phyloP scores from a whole-genome alignment of 2,113 vertebrate genomes.

The Euleptes europaea region DNA sequence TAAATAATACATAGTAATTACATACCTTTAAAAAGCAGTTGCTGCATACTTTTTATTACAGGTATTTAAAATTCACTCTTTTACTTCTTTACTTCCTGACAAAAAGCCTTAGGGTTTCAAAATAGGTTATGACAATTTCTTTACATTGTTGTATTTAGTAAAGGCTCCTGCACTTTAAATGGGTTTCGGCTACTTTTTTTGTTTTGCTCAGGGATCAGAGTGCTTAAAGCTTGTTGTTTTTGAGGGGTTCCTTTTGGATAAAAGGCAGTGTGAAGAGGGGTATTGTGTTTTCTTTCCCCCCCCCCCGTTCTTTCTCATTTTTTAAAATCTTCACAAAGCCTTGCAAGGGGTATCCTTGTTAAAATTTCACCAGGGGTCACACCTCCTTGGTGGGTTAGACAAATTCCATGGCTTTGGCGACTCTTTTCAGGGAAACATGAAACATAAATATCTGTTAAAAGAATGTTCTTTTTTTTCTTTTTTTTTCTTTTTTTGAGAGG shows the following conservation, averaged over 20 bases:
- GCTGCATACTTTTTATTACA: too few species aligned
- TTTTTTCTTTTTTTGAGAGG: conserved; percentile 13
- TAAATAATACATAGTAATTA: too few species aligned
- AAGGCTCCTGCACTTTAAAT: not conserved
- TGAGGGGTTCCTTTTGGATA: not conserved
- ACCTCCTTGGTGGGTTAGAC: conserved; percentile 11
- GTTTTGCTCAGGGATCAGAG: too few species aligned
- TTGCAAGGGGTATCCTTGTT: conserved; percentile 5
- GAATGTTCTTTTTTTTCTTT: conserved; percentile 16
- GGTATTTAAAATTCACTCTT: too few species aligned
- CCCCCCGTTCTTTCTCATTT: not conserved
- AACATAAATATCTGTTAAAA: conserved; percentile 15
- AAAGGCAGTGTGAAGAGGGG: not conserved
- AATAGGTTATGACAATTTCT: not conserved
- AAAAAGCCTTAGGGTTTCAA: too few species aligned
- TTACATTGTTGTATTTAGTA: not conserved
- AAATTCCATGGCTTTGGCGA: conserved; percentile 1
- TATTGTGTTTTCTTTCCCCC: not conserved
- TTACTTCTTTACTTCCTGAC: too few species aligned
- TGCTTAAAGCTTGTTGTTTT: too few species aligned
- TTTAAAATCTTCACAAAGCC: not conserved
- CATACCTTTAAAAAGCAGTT: too few species aligned
- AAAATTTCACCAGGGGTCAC: conserved; percentile 2
- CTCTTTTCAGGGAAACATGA: conserved; percentile 17
- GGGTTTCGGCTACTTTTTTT: not conserved